Evolutionary conservation across 2,888 invertebrate species (phyloP).

Genomic region (Falcaria lacertinaria): DNA sequence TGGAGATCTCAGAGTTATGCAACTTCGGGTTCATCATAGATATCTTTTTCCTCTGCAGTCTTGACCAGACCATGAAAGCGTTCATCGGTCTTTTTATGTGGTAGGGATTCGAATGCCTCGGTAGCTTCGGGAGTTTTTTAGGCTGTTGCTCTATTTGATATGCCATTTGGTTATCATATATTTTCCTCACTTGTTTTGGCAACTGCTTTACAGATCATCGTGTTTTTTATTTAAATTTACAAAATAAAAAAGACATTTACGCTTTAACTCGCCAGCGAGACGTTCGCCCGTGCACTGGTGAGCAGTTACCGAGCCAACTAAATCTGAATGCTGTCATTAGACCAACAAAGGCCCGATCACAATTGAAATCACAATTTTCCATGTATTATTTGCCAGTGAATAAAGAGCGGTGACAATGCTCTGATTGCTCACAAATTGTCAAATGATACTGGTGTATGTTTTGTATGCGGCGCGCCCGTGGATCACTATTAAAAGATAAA

Average conservation of each 20-base stretch:
- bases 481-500: conserved; percentile 55
- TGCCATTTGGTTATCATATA: conserved; percentile 40
- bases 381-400: conserved; percentile 77
- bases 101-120: conserved; percentile 79
- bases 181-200: conserved; percentile 16
- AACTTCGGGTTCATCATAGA: conserved; percentile 90
- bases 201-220: conserved; percentile 4
- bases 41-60: conserved; percentile 91
- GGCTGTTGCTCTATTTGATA: conserved; percentile 47
- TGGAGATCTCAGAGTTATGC: conserved; percentile 90
- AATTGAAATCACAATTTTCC: conserved; percentile 77
- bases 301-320: conserved; percentile 55
- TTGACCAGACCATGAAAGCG: conserved; percentile 99
- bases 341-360: conserved; percentile 66
- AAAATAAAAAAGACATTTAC: neutral
- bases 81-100: conserved; percentile 99
- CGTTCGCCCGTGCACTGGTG: conserved; percentile 59
- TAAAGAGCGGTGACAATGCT: conserved; percentile 79
- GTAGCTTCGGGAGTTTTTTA: conserved; percentile 48
- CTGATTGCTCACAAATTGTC: conserved; percentile 80
- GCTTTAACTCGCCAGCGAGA: conserved; percentile 35
- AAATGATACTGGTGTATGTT: conserved; percentile 76
- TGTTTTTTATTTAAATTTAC: no score
- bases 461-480: conserved; percentile 68
- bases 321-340: conserved; percentile 74